Base-by-base conservation (phyloP, 2,888 invertebrate genomes). In the Metopia argyrocephala region DNA sequence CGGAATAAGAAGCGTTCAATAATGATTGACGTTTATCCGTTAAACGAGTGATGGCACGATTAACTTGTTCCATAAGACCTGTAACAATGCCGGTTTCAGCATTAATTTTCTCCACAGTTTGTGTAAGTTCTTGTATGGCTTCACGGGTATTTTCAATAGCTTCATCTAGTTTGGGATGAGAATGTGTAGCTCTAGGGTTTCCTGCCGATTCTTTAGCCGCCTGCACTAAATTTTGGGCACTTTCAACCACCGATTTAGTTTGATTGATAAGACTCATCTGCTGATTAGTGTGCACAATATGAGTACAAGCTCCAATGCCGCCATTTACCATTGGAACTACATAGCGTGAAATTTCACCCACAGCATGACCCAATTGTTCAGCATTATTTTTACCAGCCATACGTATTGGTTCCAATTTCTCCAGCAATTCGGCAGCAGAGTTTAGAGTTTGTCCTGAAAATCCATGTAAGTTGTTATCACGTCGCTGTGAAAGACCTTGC, bases 181-280 rank as follows among this genome's bases (percentile, higher is more conserved):
- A 92, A 80, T 93, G 93, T 2, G 93, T 91, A 0, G 98, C 97
- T 90, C 95, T 95, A 0, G 97, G 96, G 92, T 99, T 99, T 3
- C 99, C 99, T 0, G 96, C 98, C 0, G 96, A 94, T 86, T 97
- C 95, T 87, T 97, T 96, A 1, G 96, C 94, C 0, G 96, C 94
- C 84, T 95, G 94, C 61, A 98, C 93, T 79, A 98, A 92, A 85
- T 97, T 96, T 5, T 97, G 92, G 2, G 96, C 94, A n/a, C 97
- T 95, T 91, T 99, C 99, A 0, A 97, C 93, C 68, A 98, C 97
- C 0, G 98, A 98, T 89, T 98, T 96, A 2, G 97, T 94, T 91
- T 98, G 97, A 88, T 98, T 96, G 79, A 99, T 92, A 69, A 98
- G 91, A 59, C 94, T 93, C 89, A 95, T 95, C 91, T 98, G 98